Percentiles rank a stretch among this genome's conserved stretches.
These are phyloP conservation scores for Sylvicola cinctus DNA, from an alignment of 2,888 invertebrate genomes.

Conservation along the genomic window DNA sequence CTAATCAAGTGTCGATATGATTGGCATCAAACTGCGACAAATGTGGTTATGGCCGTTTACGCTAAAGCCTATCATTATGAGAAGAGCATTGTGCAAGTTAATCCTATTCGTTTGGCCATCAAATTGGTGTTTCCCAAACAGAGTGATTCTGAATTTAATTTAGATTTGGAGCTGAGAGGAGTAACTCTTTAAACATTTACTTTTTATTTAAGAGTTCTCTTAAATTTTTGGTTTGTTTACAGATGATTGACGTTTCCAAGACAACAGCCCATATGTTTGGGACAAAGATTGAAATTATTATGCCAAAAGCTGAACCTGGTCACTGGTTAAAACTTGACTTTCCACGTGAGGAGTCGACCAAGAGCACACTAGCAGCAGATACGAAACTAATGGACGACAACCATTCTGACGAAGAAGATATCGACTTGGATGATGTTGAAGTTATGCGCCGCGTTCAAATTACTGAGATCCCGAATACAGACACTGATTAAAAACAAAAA, in stretches of 20 bases:
- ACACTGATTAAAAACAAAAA: too few relatives aligned
- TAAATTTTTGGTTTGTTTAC: conserved; percentile 5
- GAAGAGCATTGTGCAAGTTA: conserved; percentile 53
- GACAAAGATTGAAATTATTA: conserved; percentile 80
- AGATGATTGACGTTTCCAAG: conserved; percentile 56
- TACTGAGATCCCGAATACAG: too few relatives aligned
- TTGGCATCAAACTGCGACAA: conserved; percentile 82
- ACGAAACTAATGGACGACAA: conserved; percentile 18
- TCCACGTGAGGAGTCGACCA: conserved; percentile 20
- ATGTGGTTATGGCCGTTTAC: conserved; percentile 73
- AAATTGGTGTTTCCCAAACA: conserved; percentile 61
- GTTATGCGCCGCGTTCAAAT: conserved; percentile 13
- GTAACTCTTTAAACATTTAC: conserved; percentile 42
- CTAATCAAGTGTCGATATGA: conserved; percentile 65
- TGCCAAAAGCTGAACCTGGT: conserved; percentile 69
- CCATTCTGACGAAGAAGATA: conserved; percentile 31
- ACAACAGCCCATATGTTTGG: conserved; percentile 61
- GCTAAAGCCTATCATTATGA: conserved; percentile 75
- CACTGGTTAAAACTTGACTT: conserved; percentile 62
- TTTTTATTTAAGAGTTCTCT: not conserved
- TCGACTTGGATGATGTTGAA: conserved; percentile 55
- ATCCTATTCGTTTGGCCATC: conserved; percentile 59
- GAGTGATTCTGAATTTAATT: conserved; percentile 42
- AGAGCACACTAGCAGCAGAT: conserved; percentile 4
- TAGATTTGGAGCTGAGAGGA: conserved; percentile 63